These are phyloP conservation scores for Enteromius anoplus DNA, from an alignment of 2,797 vertebrate genomes.

Conservation along the genomic window DNA sequence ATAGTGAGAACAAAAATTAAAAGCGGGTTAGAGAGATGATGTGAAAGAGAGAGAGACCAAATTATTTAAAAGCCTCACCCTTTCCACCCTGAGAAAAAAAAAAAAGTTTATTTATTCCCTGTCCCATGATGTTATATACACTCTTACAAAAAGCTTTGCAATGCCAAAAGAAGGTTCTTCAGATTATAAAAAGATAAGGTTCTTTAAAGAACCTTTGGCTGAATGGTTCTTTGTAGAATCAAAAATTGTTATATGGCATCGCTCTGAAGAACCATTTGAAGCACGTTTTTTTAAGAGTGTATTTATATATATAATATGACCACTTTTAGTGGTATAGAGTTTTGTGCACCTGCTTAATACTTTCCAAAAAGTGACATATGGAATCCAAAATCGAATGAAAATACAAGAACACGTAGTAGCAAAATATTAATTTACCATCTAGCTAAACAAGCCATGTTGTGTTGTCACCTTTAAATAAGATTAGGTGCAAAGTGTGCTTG, in stretches of 20 bases:
- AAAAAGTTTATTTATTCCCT: neutral
- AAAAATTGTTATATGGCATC: too few species aligned
- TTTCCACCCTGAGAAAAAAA: neutral
- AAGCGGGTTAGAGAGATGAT: neutral
- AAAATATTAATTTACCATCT: neutral
- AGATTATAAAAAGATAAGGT: too few species aligned
- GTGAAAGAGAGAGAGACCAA: slow-evolving; percentile 5
- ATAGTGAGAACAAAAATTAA: neutral
- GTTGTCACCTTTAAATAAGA: slow-evolving; percentile 29
- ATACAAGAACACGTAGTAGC: neutral
- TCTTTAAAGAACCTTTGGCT: too few species aligned
- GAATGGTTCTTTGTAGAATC: too few species aligned
- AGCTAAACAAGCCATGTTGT: neutral
- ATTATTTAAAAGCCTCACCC: slow-evolving; percentile 69
- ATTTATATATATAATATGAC: neutral
- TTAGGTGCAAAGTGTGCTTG: slow-evolving; percentile 18
- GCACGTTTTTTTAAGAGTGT: too few species aligned
- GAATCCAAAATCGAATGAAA: neutral
- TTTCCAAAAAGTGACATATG: neutral
- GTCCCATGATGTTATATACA: neutral
- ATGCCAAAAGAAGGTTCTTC: too few species aligned
- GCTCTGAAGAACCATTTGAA: too few species aligned
- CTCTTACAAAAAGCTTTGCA: too few species aligned
- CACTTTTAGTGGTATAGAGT: neutral
- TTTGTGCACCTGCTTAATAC: neutral